These are phyloP conservation scores for Brachyptera putata DNA, from an alignment of 2,888 invertebrate species.

Conservation along the genomic window DNA sequence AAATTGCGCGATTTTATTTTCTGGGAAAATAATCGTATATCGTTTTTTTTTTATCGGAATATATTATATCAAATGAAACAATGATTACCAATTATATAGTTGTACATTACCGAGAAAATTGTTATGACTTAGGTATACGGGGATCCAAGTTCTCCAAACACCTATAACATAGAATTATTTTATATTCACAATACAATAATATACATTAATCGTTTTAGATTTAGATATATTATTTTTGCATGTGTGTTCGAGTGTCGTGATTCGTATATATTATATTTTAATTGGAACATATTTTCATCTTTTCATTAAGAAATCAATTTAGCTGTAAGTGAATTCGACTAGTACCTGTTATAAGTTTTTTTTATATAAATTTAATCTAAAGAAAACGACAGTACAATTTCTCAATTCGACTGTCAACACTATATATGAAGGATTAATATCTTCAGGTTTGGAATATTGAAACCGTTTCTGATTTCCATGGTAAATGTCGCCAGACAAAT, in stretches of 20 bases:
- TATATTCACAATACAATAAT: neutral
- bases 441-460: no score
- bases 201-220: no score
- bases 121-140: neutral
- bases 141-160: conserved; percentile 5
- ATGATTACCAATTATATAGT: neutral
- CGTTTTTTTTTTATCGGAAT: neutral
- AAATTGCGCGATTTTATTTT: neutral
- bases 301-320: no score
- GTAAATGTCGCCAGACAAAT: no score
- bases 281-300: no score
- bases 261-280: neutral
- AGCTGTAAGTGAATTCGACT: no score
- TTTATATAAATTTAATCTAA: no score
- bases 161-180: neutral
- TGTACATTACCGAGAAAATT: neutral
- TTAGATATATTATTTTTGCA: neutral
- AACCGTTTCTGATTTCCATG: no score
- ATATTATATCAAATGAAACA: neutral
- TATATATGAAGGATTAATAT: no score
- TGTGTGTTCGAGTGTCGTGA: neutral
- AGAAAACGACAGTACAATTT: no score
- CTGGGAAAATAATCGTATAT: conserved; percentile 1
- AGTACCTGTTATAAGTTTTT: no score
- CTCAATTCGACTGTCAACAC: no score